Conservation (phyloP, 2,113 vertebrate genomes). For the Nyctibius bracteatus region DNA sequence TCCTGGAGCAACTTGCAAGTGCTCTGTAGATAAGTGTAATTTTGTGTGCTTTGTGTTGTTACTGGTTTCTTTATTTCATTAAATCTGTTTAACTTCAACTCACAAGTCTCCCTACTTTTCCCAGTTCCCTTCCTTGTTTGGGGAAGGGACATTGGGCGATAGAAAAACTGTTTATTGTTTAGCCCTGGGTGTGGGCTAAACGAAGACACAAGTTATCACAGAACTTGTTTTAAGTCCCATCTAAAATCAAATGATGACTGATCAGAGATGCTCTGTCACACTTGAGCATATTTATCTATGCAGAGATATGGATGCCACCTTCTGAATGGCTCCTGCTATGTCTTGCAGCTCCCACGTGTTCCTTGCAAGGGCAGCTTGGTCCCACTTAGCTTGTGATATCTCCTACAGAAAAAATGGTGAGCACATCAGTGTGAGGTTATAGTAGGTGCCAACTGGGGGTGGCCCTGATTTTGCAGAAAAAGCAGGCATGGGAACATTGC, state of each 20-base stretch:
- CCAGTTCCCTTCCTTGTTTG: no score
- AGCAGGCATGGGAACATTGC: rapidly evolving
- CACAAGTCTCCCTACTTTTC: no score
- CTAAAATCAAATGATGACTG: background rate
- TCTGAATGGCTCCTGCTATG: background rate
- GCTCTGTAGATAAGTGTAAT: no score
- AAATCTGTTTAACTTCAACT: no score
- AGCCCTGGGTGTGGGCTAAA: no score
- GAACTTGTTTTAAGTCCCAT: background rate
- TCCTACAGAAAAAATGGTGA: background rate
- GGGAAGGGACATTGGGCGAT: no score
- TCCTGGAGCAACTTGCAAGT: no score
- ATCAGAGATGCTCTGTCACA: background rate
- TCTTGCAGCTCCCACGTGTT: background rate
- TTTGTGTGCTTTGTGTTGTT: no score
- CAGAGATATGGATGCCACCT: background rate
- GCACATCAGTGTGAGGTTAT: background rate
- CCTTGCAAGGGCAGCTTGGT: background rate
- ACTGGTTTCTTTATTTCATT: no score
- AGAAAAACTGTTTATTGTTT: no score
- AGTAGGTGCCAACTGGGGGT: rapidly evolving
- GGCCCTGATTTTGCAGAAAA: background rate
- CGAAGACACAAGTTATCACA: background rate
- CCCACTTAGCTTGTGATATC: rapidly evolving
- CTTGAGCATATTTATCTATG: background rate